Conservation (phyloP, 2,113 vertebrate genomes). For the Kryptolebias marmoratus region DNA sequence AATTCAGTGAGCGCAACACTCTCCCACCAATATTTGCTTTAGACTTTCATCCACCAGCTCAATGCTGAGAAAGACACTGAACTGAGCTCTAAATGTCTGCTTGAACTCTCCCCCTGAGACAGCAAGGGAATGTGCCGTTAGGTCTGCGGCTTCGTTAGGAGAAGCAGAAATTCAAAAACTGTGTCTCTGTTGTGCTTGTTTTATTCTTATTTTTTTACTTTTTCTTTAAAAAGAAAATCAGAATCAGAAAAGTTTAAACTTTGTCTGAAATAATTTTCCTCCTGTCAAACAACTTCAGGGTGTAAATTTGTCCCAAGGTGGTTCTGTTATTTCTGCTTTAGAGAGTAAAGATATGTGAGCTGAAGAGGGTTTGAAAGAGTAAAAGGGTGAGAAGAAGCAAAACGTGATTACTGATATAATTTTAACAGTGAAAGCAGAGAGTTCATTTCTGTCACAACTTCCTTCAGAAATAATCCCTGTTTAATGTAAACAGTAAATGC, state of each 20-base stretch:
- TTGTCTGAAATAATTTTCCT: background rate
- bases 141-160: background rate
- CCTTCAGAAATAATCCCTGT: slow-evolving; percentile 13
- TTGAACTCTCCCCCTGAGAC: background rate
- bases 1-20: background rate
- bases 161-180: background rate
- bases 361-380: background rate
- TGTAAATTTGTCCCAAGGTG: slow-evolving; percentile 41
- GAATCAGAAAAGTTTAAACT: background rate
- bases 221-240: no score
- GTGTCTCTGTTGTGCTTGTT: background rate
- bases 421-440: slow-evolving; percentile 9
- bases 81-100: background rate
- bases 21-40: background rate
- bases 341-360: slow-evolving; percentile 20
- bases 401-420: slow-evolving; percentile 22
- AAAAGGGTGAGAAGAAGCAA: slow-evolving; percentile 25
- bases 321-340: slow-evolving; percentile 50
- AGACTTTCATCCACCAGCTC: background rate
- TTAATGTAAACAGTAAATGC: slow-evolving; percentile 42
- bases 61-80: background rate
- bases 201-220: background rate
- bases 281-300: slow-evolving; percentile 27
- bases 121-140: background rate
- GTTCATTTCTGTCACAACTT: slow-evolving; percentile 20